Base-by-base conservation (phyloP, 2,113 vertebrate species). In the Leucopsar rothschildi region DNA sequence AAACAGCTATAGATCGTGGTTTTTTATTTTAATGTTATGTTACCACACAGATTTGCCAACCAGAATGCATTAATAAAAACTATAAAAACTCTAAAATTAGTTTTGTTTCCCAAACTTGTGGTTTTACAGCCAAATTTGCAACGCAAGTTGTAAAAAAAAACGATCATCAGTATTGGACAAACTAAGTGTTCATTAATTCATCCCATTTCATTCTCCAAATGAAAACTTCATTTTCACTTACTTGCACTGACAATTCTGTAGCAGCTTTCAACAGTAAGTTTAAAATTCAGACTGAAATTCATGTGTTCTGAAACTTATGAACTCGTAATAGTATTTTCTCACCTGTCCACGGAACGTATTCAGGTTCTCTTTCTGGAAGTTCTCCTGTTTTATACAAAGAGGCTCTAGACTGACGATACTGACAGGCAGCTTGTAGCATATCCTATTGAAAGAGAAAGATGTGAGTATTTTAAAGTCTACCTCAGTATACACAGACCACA, bases 281-380 rank as follows among this genome's bases (percentile, higher is more conserved):
- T 63, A 86, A 94, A 24, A 60, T 27, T 63, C 18, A 52, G 37
- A 80, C 10, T 53, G 27, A 77, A 82, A 88, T 79, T 55, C 3
- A 21, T 18, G 15, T 13, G 10, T 60, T 79, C 33, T 59, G 56
- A 71, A 81, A 73, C 12, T 49, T 35, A 55, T 0, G 0, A 39
- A 42, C 8, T 35, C 47, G n/a, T 20, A 79, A 28, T 27, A 69
- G 12, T 39, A 53, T 35, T 37, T 94, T 86, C 97, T 97, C 86
- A 99, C 99, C 99, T 97, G 99, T 99, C 99, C 99, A 99, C 0
- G 99, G 99, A 93, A 99, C 86, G 91, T 99, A 99, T 88, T 99
- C 99, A 0, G 99, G 99, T 65, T 99, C 99, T 44, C 97, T 88
- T 68, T 97, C 95, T 21, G 85, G 57, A 7, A 96, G 96, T 21